Base-by-base conservation (phyloP, 2,113 vertebrate genomes). In the Chlorocebus sabaeus region DNA sequence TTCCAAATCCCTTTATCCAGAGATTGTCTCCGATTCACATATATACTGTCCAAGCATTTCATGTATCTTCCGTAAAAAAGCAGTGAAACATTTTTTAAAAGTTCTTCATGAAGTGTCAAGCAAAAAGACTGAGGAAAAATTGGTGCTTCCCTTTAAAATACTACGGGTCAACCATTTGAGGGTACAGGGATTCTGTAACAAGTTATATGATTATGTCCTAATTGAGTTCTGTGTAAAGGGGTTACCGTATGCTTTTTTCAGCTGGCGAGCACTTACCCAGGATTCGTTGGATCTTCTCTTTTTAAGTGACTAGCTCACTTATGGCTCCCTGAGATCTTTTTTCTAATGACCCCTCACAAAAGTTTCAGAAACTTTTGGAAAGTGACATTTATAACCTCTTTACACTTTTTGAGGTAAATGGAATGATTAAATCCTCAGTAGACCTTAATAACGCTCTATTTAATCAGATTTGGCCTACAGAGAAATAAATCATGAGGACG, bases 1-100 rank as follows among this genome's bases (percentile, higher is more conserved):
- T 82, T 78, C n/a, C 25, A 93, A 83, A 92, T 82, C 52, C 45
- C 38, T 89, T 95, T 30, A 85, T 91, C 50, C 50, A 95, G 32
- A 85, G 79, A 79, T 81, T 86, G 57, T 93, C 61, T 87, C 72
- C 89, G 18, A 89, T 67, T 95, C 88, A 70, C 38, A 43, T 13
- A 79, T 18, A 70, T 20, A 38, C 1, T 82, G 30, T n/a, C 38
- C 45, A 82, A 91, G 22, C 79, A 84, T 76, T 84, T 55, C 91
- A 68, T 61, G 35, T 57, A 82, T 80, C 48, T 84, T 88, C 38
- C 32, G 27, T 85, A 93, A 96, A 82, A 48, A 87, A 86, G 23
- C 5, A 82, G 9, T 85, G 64, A 94, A 30, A 64, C 12, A 64
- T 64, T 64, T 64, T 30, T 13, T n/a, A 35, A 7, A 90, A 72